Conservation (phyloP, 2,888 invertebrate species). For the Iphiclides podalirius region DNA sequence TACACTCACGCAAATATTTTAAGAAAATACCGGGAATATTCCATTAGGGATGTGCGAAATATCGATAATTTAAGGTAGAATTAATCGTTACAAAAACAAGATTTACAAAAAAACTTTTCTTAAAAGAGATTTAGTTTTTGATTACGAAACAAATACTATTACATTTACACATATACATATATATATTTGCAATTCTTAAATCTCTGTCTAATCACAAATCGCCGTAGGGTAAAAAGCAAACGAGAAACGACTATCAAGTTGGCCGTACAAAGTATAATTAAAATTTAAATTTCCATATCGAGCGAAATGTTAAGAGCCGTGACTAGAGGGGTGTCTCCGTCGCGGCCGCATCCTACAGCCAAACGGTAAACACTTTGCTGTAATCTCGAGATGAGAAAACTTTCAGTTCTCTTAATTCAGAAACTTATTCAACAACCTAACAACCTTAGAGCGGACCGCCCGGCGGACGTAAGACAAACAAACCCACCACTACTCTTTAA, state of each 20-base stretch:
- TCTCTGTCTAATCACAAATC: no score
- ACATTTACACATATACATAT: no score
- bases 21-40: constrained; percentile 70
- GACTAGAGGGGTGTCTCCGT: constrained; percentile 39
- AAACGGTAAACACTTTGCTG: constrained; percentile 81
- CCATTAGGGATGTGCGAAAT: constrained; percentile 47
- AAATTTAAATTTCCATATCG: constrained; percentile 28
- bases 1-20: constrained; percentile 77
- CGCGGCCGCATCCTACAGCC: constrained; percentile 73
- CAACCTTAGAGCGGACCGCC: constrained; percentile 77
- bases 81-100: no score
- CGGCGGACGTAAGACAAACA: constrained; percentile 70
- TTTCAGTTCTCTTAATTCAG: constrained; percentile 82
- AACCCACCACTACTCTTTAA: constrained; percentile 62
- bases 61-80: constrained; percentile 33
- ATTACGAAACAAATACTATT: no score
- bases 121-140: no score
- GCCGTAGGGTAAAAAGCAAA: background rate
- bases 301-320: constrained; percentile 33
- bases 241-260: constrained; percentile 1
- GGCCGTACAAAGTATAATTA: constrained; percentile 1
- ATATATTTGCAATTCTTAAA: no score
- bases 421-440: constrained; percentile 81
- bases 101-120: no score
- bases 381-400: constrained; percentile 82